Conservation (phyloP, 2,888 invertebrate genomes). For the Ochropleura leucogaster region DNA sequence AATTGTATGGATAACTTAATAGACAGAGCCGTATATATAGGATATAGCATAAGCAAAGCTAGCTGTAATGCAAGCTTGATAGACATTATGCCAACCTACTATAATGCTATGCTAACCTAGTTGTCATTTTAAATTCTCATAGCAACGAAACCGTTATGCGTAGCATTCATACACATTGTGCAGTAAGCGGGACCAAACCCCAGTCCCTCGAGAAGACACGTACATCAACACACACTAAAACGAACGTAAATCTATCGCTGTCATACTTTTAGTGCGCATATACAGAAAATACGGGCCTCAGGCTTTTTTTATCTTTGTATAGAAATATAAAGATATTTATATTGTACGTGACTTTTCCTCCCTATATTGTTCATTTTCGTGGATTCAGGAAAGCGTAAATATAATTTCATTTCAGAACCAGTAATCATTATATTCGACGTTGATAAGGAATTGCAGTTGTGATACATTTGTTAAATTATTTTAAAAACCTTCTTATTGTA, state of each 20-base stretch:
- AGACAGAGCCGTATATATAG: neutral
- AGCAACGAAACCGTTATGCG: neutral
- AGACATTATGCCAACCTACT: neutral
- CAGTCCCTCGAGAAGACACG: constrained; percentile 11
- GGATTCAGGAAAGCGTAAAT: neutral
- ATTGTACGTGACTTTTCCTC: constrained; percentile 7
- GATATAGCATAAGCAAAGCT: constrained; percentile 11
- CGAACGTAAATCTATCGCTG: constrained; percentile 26
- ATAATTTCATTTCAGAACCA: neutral
- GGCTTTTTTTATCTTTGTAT: constrained; percentile 18
- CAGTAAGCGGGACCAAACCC: neutral
- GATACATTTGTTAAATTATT: neutral
- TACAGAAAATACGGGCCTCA: constrained; percentile 30
- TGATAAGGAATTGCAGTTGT: neutral
- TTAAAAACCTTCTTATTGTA: neutral
- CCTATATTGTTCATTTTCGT: neutral
- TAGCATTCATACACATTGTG: too few relatives aligned
- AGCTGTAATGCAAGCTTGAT: constrained; percentile 15
- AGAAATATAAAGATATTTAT: constrained; percentile 31
- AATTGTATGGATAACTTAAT: neutral
- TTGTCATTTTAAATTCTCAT: neutral
- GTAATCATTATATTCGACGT: neutral
- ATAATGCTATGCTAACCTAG: neutral
- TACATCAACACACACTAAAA: constrained; percentile 29
- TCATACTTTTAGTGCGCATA: constrained; percentile 34